Conservation (phyloP, 2,113 vertebrate genomes). For the Smithornis capensis region DNA sequence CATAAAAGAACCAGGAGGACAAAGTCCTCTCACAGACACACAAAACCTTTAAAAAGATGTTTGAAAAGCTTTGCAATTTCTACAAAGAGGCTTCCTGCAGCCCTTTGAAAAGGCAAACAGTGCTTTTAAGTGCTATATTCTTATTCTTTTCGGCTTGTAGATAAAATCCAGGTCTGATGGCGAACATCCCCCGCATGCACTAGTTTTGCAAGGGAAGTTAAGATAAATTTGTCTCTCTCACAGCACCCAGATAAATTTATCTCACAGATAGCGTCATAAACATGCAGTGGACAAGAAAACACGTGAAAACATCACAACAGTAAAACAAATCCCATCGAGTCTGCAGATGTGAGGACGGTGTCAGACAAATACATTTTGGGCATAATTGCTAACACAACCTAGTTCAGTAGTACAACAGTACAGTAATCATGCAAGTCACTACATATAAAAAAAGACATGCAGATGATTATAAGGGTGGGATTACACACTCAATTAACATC, state of each 20-base stretch:
- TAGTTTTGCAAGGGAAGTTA: not conserved
- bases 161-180: slow-evolving; percentile 27
- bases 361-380: not conserved
- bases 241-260: not conserved
- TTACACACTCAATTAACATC: not conserved
- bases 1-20: slow-evolving; percentile 41
- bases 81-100: slow-evolving; percentile 59
- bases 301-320: not conserved
- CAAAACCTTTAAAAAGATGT: slow-evolving; percentile 41
- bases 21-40: slow-evolving; percentile 7
- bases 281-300: not conserved
- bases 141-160: slow-evolving; percentile 44
- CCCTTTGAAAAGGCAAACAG: slow-evolving; percentile 61
- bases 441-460: not conserved
- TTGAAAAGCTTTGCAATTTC: slow-evolving; percentile 67
- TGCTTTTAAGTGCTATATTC: slow-evolving; percentile 57
- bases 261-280: not conserved
- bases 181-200: not conserved
- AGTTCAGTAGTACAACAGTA: not conserved
- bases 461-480: not conserved
- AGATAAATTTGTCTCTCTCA: not conserved
- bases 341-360: not conserved
- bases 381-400: not conserved
- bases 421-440: not conserved
- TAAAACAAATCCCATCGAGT: not conserved